A percentile compares a stretch with the other conserved stretches of the same genome.
Conservation (phyloP, 1,140 invertebrate genomes). For the Drosophila parvula region DNA sequence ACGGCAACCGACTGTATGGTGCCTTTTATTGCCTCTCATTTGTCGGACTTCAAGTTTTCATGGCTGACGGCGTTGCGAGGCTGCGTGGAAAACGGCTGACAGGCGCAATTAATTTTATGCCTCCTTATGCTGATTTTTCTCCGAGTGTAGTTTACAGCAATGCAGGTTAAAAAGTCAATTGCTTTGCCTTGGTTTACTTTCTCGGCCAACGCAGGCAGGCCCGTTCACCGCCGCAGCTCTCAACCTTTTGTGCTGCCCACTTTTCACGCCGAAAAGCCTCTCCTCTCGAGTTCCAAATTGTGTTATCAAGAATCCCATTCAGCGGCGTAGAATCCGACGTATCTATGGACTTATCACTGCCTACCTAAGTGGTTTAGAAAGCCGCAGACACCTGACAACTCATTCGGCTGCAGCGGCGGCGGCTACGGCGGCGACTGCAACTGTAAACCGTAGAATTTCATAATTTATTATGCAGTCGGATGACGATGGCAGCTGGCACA, state of each 20-base stretch:
- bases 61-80: conserved; percentile 29
- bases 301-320: conserved; percentile 55
- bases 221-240: conserved; percentile 27
- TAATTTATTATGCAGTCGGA: conserved; percentile 59
- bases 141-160: conserved; percentile 55
- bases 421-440: conserved; percentile 18
- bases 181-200: conserved; percentile 75
- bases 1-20: conserved; percentile 28
- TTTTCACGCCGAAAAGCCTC: not conserved
- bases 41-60: conserved; percentile 53
- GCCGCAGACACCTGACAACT: conserved; percentile 51
- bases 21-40: conserved; percentile 68
- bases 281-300: conserved; percentile 3
- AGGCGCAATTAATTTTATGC: conserved; percentile 73
- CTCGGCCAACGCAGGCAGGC: not conserved
- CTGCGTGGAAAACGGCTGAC: conserved; percentile 70
- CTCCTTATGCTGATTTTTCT: conserved; percentile 66
- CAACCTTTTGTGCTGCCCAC: conserved; percentile 47
- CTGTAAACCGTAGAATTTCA: conserved; percentile 60
- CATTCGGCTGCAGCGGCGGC: conserved; percentile 9
- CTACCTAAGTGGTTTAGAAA: conserved; percentile 52
- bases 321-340: conserved; percentile 24
- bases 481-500: conserved; percentile 54
- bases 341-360: conserved; percentile 48
- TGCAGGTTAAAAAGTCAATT: conserved; percentile 76